Conservation (phyloP, 2,888 invertebrate genomes). For the Stegophylla sp. region DNA sequence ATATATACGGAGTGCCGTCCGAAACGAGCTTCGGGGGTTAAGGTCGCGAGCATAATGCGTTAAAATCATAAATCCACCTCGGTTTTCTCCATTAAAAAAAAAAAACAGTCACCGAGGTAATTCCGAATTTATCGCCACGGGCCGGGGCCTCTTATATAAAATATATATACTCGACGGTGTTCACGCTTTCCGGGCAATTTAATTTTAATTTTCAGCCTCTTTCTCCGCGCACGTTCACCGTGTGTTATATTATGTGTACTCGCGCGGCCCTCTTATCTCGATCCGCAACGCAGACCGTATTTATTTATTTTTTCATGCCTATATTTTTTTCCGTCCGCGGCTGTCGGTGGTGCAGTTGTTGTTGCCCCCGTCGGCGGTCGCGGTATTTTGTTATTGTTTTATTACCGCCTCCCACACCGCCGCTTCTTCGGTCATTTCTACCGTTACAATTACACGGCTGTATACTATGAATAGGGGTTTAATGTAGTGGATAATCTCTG, state of each 20-base stretch:
- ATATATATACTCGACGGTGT: too few species aligned
- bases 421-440: too few species aligned
- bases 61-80: conserved; percentile 47
- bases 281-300: conserved; percentile 35
- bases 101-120: conserved; percentile 27
- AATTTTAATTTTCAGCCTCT: conserved; percentile 44
- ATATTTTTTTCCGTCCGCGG: neutral
- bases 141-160: conserved; percentile 35
- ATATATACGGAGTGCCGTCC: neutral
- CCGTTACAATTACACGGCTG: neutral
- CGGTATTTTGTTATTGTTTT: conserved; percentile 32
- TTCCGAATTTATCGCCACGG: conserved; percentile 50
- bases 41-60: conserved; percentile 44
- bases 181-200: conserved; percentile 55
- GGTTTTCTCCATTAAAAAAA: conserved; percentile 38
- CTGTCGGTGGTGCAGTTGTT: neutral
- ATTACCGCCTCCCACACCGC: neutral
- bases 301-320: neutral
- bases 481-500: conserved; percentile 43
- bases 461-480: neutral
- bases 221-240: neutral
- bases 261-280: conserved; percentile 27
- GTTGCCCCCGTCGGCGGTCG: neutral
- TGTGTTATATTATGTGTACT: too few species aligned
- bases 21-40: conserved; percentile 50